phyloP scores from a whole-genome alignment of 1,140 invertebrate genomes.

The Psix sp. region DNA sequence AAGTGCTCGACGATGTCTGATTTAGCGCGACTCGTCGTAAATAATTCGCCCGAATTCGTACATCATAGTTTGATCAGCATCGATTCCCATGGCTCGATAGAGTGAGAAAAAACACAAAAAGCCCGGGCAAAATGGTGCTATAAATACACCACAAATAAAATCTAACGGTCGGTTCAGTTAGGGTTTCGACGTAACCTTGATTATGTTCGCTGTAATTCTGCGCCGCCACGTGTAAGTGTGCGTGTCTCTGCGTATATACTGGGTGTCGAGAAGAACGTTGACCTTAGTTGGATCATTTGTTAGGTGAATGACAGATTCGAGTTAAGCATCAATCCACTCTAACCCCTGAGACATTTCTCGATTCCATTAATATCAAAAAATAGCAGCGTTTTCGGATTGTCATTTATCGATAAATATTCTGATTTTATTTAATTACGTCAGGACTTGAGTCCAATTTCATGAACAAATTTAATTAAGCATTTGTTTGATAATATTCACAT shows the following conservation, averaged over 20 bases:
- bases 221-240: constrained; percentile 18
- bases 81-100: not conserved
- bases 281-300: constrained; percentile 29
- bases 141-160: constrained; percentile 29
- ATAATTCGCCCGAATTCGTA: too few species aligned
- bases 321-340: constrained; percentile 20
- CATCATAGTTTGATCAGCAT: not conserved
- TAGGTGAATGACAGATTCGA: constrained; percentile 21
- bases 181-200: constrained; percentile 33
- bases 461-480: too few species aligned
- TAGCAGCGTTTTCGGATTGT: too few species aligned
- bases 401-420: not conserved
- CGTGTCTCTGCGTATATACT: constrained; percentile 5
- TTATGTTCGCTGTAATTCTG: constrained; percentile 23
- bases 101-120: not conserved
- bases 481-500: too few species aligned
- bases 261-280: constrained; percentile 34
- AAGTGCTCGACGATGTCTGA: too few species aligned
- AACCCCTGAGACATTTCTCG: too few species aligned
- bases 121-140: too few species aligned
- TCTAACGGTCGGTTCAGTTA: constrained; percentile 13
- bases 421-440: too few species aligned
- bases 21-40: too few species aligned
- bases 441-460: too few species aligned
- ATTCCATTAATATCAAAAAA: too few species aligned